Conservation (phyloP, 1,140 invertebrate species). For the Dryas iulia region DNA sequence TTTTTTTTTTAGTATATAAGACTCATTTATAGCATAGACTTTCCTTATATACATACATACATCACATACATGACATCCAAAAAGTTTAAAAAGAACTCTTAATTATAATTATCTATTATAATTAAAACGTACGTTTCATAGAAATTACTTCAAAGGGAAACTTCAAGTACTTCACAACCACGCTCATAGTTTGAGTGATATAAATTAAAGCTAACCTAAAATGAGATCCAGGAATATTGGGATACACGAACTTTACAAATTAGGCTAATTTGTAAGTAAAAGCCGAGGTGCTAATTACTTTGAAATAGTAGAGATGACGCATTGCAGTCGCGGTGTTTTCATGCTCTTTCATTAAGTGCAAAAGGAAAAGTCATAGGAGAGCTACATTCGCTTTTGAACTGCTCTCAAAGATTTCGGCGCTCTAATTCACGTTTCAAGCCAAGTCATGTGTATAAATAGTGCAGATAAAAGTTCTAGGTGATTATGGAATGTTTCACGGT, state of each 20-base stretch:
- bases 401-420: conserved; percentile 12
- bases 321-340: conserved; percentile 21
- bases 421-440: background rate
- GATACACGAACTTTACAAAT: conserved; percentile 8
- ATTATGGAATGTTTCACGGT: background rate
- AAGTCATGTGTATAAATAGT: conserved; percentile 1
- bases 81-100: background rate
- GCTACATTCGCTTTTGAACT: conserved; percentile 6
- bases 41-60: background rate
- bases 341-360: conserved; percentile 21
- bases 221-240: background rate
- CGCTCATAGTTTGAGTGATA: background rate
- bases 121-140: background rate
- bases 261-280: conserved; percentile 18
- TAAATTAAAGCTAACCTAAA: background rate
- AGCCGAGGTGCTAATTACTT: conserved; percentile 16
- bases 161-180: background rate
- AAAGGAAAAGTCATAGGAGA: conserved; percentile 16
- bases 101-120: background rate
- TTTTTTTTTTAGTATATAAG: background rate
- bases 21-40: background rate
- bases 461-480: background rate
- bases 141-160: background rate
- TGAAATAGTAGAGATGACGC: conserved; percentile 21
- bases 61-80: too few relatives aligned